Percentiles rank a stretch among this genome's conserved stretches.
These are phyloP conservation scores for Gymnoscopelus microlampas DNA, from an alignment of 2,797 vertebrate species.

Conservation along the genomic window DNA sequence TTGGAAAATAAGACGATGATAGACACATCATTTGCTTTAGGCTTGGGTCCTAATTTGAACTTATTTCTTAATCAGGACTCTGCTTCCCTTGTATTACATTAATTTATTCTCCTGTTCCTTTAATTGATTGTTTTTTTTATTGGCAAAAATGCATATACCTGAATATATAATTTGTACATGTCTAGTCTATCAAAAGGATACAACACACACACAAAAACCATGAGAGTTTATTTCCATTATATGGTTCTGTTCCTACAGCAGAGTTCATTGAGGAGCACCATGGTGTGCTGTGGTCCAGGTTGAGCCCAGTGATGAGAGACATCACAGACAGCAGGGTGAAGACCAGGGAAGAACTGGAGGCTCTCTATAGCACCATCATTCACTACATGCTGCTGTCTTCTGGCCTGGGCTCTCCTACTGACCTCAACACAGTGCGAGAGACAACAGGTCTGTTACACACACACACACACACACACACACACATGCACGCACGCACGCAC, in stretches of 20 bases:
- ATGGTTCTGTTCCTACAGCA: constrained; percentile 65
- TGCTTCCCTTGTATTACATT: too few relatives aligned
- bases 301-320: constrained; percentile 81
- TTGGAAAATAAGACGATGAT: background rate
- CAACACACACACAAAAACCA: too few relatives aligned
- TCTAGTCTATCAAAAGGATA: too few relatives aligned
- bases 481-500: background rate
- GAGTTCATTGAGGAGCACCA: constrained; percentile 87
- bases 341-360: constrained; percentile 77
- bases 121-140: too few relatives aligned
- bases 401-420: constrained; percentile 83
- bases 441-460: constrained; percentile 80
- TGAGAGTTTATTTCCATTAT: background rate
- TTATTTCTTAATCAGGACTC: too few relatives aligned
- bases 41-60: too few relatives aligned
- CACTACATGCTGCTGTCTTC: constrained; percentile 85
- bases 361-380: constrained; percentile 83
- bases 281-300: constrained; percentile 73
- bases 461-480: background rate
- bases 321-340: constrained; percentile 83
- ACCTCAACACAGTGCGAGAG: constrained; percentile 82
- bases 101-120: too few relatives aligned
- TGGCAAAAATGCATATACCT: too few relatives aligned
- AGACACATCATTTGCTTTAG: background rate
- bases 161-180: background rate